Percentiles rank a stretch among this genome's conserved stretches.
Evolutionary conservation across 2,113 vertebrate species (phyloP).

Genomic region (Sprattus sprattus): DNA sequence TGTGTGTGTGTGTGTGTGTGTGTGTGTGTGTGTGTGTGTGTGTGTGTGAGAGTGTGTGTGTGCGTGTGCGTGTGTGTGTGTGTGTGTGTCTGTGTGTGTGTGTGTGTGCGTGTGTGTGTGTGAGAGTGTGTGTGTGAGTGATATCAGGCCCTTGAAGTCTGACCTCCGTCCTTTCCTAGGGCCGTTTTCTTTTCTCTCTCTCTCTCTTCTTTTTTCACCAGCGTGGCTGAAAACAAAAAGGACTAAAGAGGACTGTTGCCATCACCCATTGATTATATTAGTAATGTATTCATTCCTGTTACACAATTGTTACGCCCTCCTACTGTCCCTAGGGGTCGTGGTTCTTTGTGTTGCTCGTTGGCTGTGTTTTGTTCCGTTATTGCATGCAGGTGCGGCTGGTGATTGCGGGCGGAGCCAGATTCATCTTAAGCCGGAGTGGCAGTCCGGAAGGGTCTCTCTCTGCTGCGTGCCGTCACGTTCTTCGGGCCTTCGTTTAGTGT

Average conservation of each 20-base stretch:
- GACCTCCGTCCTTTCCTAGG: conserved; percentile 51
- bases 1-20: too few species aligned
- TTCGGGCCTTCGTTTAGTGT: too few species aligned
- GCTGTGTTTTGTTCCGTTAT: too few species aligned
- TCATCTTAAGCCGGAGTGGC: too few species aligned
- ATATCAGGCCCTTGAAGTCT: conserved; percentile 53
- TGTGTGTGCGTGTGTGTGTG: conserved; percentile 20
- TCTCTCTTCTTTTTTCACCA: neutral
- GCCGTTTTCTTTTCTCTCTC: conserved; percentile 27
- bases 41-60: too few species aligned
- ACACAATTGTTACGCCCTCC: too few species aligned
- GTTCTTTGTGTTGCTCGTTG: too few species aligned
- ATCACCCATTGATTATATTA: conserved; percentile 46
- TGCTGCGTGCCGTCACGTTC: too few species aligned
- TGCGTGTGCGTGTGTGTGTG: conserved; percentile 28
- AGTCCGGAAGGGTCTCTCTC: too few species aligned
- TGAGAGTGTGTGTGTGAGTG: neutral
- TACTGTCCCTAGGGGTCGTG: too few species aligned
- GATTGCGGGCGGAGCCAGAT: too few species aligned
- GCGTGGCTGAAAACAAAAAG: neutral
- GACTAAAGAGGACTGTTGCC: neutral
- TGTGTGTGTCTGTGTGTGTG: conserved; percentile 23
- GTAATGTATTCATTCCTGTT: conserved; percentile 44
- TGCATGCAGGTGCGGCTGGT: too few species aligned
- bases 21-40: conserved; percentile 17